phyloP scores from a whole-genome alignment of 2,797 vertebrate genomes.

The Microhierax caerulescens region DNA sequence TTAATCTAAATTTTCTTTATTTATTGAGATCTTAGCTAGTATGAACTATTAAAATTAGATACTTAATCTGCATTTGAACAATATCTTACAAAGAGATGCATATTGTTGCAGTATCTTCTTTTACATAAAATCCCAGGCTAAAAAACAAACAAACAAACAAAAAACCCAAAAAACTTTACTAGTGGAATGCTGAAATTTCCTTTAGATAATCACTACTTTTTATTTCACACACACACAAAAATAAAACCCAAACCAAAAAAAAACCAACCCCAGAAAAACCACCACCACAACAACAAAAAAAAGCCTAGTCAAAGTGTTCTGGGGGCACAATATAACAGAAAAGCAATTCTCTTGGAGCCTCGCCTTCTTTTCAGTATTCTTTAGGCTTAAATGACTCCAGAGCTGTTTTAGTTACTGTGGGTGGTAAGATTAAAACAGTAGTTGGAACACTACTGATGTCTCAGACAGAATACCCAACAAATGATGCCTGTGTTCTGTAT shows the following conservation, averaged over 20 bases:
- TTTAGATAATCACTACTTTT: not conserved
- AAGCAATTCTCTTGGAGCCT: accelerated
- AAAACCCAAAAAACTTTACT: accelerated
- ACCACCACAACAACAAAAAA: no score
- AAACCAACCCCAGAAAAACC: not conserved
- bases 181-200: not conserved
- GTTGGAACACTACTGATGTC: not conserved
- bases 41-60: not conserved
- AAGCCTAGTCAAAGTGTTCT: not conserved
- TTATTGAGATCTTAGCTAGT: not conserved
- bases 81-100: not conserved
- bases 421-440: not conserved
- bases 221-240: not conserved
- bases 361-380: not conserved
- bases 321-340: not conserved
- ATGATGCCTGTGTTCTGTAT: accelerated
- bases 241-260: no score
- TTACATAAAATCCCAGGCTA: accelerated
- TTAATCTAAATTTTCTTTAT: not conserved
- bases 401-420: not conserved
- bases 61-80: not conserved
- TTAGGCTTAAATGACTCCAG: not conserved
- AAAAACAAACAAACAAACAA: not conserved
- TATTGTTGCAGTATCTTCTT: not conserved
- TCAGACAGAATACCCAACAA: not conserved